Evolutionary conservation across 2,888 invertebrate species (phyloP).

Genomic region (Pachydiplax longipennis): DNA sequence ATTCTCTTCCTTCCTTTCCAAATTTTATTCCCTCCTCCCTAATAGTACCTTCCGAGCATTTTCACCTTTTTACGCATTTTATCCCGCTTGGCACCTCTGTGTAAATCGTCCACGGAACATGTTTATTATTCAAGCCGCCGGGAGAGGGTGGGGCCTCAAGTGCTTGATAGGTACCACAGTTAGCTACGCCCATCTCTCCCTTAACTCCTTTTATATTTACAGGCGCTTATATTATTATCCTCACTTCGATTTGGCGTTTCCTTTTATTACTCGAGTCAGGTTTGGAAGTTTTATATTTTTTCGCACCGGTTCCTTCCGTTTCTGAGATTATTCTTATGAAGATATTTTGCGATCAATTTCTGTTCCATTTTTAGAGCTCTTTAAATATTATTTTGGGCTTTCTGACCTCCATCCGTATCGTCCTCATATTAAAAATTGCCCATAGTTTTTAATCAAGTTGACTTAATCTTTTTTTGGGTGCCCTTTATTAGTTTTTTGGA

Average conservation of each 20-base stretch:
- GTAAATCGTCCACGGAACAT: neutral
- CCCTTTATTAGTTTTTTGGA: too few relatives aligned
- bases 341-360: too few relatives aligned
- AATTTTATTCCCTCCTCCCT: neutral
- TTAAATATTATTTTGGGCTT: too few relatives aligned
- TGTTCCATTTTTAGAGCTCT: too few relatives aligned
- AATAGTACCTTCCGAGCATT: neutral
- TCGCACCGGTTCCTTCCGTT: too few relatives aligned
- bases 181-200: neutral
- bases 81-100: too few relatives aligned
- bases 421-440: too few relatives aligned
- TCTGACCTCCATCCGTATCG: too few relatives aligned
- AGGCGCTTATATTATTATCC: neutral
- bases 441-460: too few relatives aligned
- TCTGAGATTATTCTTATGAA: too few relatives aligned
- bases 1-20: neutral
- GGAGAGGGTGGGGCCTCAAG: neutral
- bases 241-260: neutral
- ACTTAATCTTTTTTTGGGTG: too few relatives aligned
- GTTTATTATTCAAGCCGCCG: neutral
- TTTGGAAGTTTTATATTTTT: too few relatives aligned
- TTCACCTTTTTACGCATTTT: neutral
- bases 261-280: neutral
- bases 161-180: neutral
- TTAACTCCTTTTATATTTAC: neutral